Conservation (phyloP, 2,113 vertebrate species). For the Nothocercus julius region DNA sequence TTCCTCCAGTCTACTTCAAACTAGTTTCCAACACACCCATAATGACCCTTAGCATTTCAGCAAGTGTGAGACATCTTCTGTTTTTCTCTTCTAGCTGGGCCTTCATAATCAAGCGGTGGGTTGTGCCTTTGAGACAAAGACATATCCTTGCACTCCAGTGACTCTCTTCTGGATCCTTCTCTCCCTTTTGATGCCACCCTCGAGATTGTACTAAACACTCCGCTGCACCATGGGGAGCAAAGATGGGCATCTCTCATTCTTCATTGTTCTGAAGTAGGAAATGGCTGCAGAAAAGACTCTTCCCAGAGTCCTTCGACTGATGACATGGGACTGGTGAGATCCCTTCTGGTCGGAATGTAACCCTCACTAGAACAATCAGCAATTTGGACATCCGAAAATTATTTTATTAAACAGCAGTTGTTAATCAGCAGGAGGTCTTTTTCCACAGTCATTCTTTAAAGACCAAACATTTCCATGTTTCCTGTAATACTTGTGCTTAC, state of each 20-base stretch:
- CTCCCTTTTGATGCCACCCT: background rate
- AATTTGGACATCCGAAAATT: conserved; percentile 58
- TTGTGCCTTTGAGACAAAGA: background rate
- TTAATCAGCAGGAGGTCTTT: conserved; percentile 64
- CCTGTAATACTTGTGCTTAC: conserved; percentile 68
- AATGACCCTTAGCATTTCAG: background rate
- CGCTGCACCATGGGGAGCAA: background rate
- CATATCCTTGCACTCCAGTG: background rate
- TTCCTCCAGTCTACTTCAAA: background rate
- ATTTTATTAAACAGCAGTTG: conserved; percentile 56
- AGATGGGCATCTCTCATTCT: conserved; percentile 9
- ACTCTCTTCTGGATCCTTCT: background rate
- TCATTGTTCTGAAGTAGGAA: conserved; percentile 35
- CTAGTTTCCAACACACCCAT: background rate
- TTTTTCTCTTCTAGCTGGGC: conserved; percentile 5
- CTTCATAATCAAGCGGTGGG: background rate
- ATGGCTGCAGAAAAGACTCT: conserved; percentile 37
- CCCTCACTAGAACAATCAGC: conserved; percentile 58
- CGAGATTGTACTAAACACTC: background rate
- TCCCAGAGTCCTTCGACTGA: conserved; percentile 7
- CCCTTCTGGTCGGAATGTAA: conserved; percentile 50
- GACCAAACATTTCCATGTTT: conserved; percentile 61
- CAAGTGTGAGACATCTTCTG: background rate
- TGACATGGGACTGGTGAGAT: conserved; percentile 37
- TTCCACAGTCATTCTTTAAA: conserved; percentile 61